Evolutionary conservation across 2,888 invertebrate genomes (phyloP), one percentile per base, ranked within the genome.

Genomic region (Busseola fusca): DNA sequence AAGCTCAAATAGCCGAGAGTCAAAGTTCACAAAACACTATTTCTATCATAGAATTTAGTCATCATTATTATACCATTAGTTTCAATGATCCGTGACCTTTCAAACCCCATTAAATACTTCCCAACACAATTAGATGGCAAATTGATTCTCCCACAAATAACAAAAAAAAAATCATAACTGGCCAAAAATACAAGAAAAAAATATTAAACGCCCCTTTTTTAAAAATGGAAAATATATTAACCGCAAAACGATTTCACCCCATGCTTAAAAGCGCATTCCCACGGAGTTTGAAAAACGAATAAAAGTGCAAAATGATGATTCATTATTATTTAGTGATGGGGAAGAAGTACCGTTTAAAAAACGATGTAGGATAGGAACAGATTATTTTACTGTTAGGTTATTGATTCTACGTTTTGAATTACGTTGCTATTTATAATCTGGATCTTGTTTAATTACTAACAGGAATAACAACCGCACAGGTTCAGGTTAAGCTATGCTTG

Each of bases 181-280:
- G 40, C 66, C 52, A 27, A 60, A 78, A 82, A 60, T 64, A 78
- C 6, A 45, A 40, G n/a, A 72, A 72, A 78, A 81, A 78, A 69
- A 56, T 1, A 40, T 3, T 10, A 73, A 52, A 75, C 76, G 76
- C 77, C 84, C 85, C 42, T 62, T 74, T 75, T 68, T 37, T 4
- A 74, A 76, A 80, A 76, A 66, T 63, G 18, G 14, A 63, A 70
- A 67, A 74, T 59, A 74, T 72, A 63, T 71, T 75, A 82, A 87
- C 88, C 88, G 78, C 88, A 87, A 85, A 87, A 86, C 74, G 80
- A 77, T 87, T 88, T 74, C 83, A 87, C 88, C 88, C 86, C 78
- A 81, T 76, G 60, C 54, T 52, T 64, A 76, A n/a, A n/a, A 52
- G 42, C 45, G 59, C 75, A 84, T 87, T 88, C 88, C 85, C 88